Evolutionary conservation across 2,888 invertebrate species (phyloP).

Genomic region (Hydroisotoma schaefferi): DNA sequence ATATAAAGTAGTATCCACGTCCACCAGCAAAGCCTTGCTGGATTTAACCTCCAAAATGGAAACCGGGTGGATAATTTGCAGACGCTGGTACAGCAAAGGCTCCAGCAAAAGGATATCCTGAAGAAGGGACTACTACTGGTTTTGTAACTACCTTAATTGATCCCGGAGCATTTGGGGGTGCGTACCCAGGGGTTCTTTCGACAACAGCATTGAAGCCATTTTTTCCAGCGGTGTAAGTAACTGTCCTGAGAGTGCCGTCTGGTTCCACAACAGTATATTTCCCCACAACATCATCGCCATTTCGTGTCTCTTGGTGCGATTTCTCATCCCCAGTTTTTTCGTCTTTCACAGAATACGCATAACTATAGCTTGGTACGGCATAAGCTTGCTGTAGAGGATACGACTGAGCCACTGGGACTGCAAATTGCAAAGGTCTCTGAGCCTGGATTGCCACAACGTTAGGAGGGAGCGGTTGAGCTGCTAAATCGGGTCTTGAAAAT

Average conservation of each 20-base stretch:
- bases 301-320: conserved; percentile 33
- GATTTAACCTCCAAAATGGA: conserved; percentile 28
- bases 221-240: conserved; percentile 35
- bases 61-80: conserved; percentile 26
- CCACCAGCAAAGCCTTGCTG: too few species aligned
- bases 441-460: conserved; percentile 17
- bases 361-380: conserved; percentile 33
- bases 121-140: conserved; percentile 14
- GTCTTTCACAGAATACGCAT: conserved; percentile 36
- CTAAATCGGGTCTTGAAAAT: conserved; percentile 19
- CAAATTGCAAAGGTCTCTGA: neutral
- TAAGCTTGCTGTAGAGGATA: neutral
- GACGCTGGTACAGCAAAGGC: conserved; percentile 10
- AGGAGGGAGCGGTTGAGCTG: conserved; percentile 8
- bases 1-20: too few species aligned
- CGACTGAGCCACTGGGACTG: conserved; percentile 11
- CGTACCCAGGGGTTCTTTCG: conserved; percentile 29
- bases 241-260: conserved; percentile 33
- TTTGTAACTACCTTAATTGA: conserved; percentile 17
- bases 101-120: neutral
- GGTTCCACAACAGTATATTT: conserved; percentile 38
- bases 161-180: conserved; percentile 29
- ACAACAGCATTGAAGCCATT: conserved; percentile 38
- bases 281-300: conserved; percentile 35
- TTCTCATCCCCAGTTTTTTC: conserved; percentile 36